A percentile compares a stretch with the other conserved stretches of the same genome.
Evolutionary conservation across 1,140 invertebrate genomes (phyloP).

Genomic region (Hylyphantes graminicola): DNA sequence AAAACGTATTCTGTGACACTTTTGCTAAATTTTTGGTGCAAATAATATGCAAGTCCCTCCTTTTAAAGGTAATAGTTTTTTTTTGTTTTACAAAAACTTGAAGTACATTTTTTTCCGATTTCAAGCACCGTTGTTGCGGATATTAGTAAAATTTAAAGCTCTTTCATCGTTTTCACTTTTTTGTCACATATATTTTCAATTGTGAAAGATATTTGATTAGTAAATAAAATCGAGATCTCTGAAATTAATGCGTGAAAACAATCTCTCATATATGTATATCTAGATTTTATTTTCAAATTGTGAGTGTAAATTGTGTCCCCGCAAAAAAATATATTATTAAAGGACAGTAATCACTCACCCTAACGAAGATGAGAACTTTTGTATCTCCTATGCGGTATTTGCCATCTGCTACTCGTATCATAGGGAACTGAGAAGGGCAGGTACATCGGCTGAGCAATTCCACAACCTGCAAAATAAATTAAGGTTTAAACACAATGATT

Average conservation of each 20-base stretch:
- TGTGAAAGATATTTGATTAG: background rate
- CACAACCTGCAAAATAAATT: slow-evolving; percentile 79
- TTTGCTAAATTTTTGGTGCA: too few relatives aligned
- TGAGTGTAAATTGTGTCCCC: background rate
- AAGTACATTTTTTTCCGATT: too few relatives aligned
- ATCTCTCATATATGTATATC: background rate
- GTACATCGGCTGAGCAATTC: slow-evolving; percentile 92
- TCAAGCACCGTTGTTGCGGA: too few relatives aligned
- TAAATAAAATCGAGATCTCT: background rate
- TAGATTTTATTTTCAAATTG: background rate
- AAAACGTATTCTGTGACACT: too few relatives aligned
- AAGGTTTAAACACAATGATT: slow-evolving; percentile 20
- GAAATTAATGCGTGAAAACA: background rate
- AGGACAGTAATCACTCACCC: slow-evolving; percentile 78
- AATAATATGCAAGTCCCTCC: too few relatives aligned
- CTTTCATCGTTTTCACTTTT: too few relatives aligned
- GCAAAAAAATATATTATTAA: background rate
- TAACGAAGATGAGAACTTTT: slow-evolving; percentile 92
- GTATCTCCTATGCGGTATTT: slow-evolving; percentile 97
- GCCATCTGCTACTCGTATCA: slow-evolving; percentile 95
- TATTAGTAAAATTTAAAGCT: too few relatives aligned
- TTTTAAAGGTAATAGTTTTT: too few relatives aligned
- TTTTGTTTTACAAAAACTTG: too few relatives aligned
- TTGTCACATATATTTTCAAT: too few relatives aligned
- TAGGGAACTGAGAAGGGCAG: slow-evolving; percentile 95